Percentiles rank a stretch among this genome's conserved stretches.
These are phyloP conservation scores for Conger conger DNA, from an alignment of 2,113 vertebrate species.

Conservation along the genomic window DNA sequence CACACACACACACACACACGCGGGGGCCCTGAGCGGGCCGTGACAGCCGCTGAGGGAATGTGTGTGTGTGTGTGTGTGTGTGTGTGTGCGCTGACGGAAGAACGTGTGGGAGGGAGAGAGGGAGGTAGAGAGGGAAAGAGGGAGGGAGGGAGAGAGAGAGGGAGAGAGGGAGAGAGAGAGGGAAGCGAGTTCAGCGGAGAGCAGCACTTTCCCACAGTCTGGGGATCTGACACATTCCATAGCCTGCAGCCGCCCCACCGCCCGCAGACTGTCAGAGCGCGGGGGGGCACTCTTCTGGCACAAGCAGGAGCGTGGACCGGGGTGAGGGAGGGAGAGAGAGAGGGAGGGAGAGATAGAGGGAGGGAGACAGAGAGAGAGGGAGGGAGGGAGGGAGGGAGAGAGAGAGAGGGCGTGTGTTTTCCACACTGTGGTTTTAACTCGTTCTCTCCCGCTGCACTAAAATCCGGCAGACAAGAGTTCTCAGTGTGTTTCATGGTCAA, in stretches of 20 bases:
- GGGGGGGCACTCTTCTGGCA: conserved; percentile 76
- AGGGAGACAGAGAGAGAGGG: conserved; percentile 36
- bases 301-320: conserved; percentile 55
- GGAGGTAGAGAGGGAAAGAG: conserved; percentile 41
- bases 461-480: too few species aligned
- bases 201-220: conserved; percentile 99
- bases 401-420: conserved; percentile 45
- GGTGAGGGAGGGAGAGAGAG: too few species aligned
- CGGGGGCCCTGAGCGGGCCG: conserved; percentile 69
- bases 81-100: conserved; percentile 31
- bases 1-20: too few species aligned
- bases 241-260: conserved; percentile 73
- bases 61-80: conserved; percentile 47
- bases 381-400: conserved; percentile 53
- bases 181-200: conserved; percentile 79
- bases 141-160: conserved; percentile 41
- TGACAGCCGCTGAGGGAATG: conserved; percentile 83
- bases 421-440: conserved; percentile 44
- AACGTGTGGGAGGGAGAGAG: conserved; percentile 22
- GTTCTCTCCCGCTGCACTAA: neutral
- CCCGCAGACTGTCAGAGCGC: conserved; percentile 46
- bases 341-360: conserved; percentile 56
- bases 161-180: conserved; percentile 39
- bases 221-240: conserved; percentile 97
- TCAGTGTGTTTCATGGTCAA: too few species aligned